phyloP scores from a whole-genome alignment of 1,140 invertebrate species.

The Cheumatopsyche charites region DNA sequence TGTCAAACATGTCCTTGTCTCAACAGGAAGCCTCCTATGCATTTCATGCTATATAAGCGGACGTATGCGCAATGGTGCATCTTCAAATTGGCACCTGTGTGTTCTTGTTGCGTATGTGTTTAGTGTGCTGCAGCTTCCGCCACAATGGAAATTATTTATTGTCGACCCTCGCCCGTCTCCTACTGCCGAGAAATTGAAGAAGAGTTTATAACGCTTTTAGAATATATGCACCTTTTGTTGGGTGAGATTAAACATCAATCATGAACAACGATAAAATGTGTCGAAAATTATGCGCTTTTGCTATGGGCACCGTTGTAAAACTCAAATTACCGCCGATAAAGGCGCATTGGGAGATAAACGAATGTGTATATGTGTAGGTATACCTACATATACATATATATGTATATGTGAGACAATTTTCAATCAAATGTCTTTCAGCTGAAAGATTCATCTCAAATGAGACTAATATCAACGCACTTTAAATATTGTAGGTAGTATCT shows the following conservation, averaged over 20 bases:
- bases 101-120: background rate
- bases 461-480: too few species aligned
- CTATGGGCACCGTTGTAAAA: background rate
- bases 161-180: background rate
- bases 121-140: conserved; percentile 11
- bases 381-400: too few species aligned
- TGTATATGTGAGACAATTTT: too few species aligned
- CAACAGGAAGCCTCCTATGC: conserved; percentile 3
- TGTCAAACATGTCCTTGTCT: background rate
- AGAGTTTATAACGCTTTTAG: conserved; percentile 3
- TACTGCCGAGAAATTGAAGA: background rate
- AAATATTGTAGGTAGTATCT: too few species aligned
- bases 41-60: background rate
- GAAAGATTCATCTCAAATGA: too few species aligned
- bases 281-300: conserved; percentile 25
- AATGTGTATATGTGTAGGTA: too few species aligned
- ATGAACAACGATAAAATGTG: conserved; percentile 16
- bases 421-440: too few species aligned
- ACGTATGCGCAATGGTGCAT: conserved; percentile 9
- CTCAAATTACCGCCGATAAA: too few species aligned
- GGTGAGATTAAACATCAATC: conserved; percentile 21
- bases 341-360: too few species aligned
- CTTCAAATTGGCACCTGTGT: conserved; percentile 28
- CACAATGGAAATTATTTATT: conserved; percentile 22
- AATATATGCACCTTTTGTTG: background rate